These are phyloP conservation scores for Trachelus stipa DNA, from an alignment of 2,888 invertebrate genomes.

Conservation along the genomic window DNA sequence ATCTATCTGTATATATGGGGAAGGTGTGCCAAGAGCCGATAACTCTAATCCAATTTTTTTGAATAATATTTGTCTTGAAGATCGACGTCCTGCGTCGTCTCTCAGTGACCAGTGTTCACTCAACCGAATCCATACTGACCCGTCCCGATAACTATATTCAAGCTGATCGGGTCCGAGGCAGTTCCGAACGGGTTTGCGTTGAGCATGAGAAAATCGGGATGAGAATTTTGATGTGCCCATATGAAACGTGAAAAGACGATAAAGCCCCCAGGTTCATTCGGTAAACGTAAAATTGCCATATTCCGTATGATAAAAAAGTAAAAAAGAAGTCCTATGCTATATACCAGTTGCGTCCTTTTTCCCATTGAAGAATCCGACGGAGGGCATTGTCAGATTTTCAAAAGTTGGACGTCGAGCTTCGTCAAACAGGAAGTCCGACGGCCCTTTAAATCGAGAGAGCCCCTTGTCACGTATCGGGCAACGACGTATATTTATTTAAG, in stretches of 20 bases:
- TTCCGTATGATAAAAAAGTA: neutral
- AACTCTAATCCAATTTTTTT: constrained; percentile 65
- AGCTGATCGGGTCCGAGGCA: constrained; percentile 24
- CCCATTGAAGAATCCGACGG: neutral
- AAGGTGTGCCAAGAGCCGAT: constrained; percentile 55
- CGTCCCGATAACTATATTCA: constrained; percentile 17
- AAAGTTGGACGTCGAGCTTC: neutral
- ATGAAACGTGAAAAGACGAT: neutral
- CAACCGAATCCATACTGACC: constrained; percentile 25
- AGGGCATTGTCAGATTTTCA: neutral
- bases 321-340: neutral
- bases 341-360: neutral
- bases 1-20: constrained; percentile 15
- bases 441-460: neutral
- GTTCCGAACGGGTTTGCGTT: constrained; percentile 54
- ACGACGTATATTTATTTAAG: neutral
- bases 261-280: neutral
- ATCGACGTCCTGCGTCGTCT: constrained; percentile 50
- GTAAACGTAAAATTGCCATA: neutral
- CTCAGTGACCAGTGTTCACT: constrained; percentile 21
- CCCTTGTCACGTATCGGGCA: neutral
- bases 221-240: constrained; percentile 57
- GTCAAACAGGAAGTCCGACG: neutral
- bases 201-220: constrained; percentile 38
- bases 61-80: constrained; percentile 65